These are phyloP conservation scores for Eumerus sabulonum DNA, from an alignment of 2,888 invertebrate genomes.

Conservation along the genomic window DNA sequence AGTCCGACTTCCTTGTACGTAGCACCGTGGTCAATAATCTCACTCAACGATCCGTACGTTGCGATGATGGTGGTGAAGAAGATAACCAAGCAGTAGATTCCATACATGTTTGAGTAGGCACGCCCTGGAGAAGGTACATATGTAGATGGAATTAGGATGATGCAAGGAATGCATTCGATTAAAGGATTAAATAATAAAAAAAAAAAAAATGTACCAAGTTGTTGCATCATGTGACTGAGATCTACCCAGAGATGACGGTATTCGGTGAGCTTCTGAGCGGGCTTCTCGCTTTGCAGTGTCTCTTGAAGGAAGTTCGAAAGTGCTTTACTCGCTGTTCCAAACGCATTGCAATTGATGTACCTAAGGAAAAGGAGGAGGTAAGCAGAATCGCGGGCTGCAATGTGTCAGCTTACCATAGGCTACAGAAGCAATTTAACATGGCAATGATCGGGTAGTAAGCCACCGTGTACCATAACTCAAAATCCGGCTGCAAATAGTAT, in stretches of 20 bases:
- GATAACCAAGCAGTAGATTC: constrained; percentile 86
- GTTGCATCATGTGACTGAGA: constrained; percentile 88
- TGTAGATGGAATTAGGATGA: neutral
- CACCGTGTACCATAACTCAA: constrained; percentile 86
- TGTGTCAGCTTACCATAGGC: constrained; percentile 81
- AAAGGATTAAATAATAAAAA: neutral
- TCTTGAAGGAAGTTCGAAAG: constrained; percentile 83
- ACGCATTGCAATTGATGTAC: constrained; percentile 84
- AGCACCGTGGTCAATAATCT: constrained; percentile 85
- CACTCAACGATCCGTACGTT: constrained; percentile 85
- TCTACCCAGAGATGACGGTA: constrained; percentile 86
- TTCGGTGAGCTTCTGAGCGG: constrained; percentile 83
- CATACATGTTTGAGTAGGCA: constrained; percentile 88
- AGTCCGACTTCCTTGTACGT: constrained; percentile 86
- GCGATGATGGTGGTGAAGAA: constrained; percentile 87
- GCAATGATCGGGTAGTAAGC: constrained; percentile 87
- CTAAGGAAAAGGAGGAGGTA: constrained; percentile 72
- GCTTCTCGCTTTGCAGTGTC: constrained; percentile 83
- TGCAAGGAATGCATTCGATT: constrained; percentile 1
- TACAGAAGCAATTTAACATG: constrained; percentile 86
- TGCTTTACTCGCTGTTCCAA: constrained; percentile 84
- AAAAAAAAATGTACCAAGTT: constrained; percentile 80
- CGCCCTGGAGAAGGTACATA: too few relatives aligned
- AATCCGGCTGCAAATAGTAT: constrained; percentile 86
- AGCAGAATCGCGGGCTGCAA: neutral